phyloP scores from a whole-genome alignment of 1,140 invertebrate genomes.

The Drosophila suzukii region DNA sequence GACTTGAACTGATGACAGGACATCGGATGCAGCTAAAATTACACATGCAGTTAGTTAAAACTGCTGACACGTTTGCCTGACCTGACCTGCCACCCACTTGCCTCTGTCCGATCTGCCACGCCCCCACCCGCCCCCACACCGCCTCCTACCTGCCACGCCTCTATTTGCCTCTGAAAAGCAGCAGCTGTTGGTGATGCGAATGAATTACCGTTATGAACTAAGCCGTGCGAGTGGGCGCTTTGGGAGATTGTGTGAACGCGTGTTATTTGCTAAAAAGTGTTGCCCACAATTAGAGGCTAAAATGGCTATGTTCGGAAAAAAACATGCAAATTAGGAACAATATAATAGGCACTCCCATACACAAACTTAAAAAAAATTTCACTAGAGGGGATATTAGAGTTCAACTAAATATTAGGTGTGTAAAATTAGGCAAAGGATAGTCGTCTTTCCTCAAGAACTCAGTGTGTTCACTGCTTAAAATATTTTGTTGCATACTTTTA shows the following conservation, averaged over 20 bases:
- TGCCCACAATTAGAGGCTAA: not conserved
- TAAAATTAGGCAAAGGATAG: too few species aligned
- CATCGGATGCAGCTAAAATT: slow-evolving; percentile 66
- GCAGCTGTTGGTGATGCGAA: slow-evolving; percentile 54
- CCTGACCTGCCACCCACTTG: slow-evolving; percentile 7
- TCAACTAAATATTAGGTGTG: not conserved
- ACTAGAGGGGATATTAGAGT: not conserved
- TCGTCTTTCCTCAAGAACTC: too few species aligned
- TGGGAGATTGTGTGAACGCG: slow-evolving; percentile 19
- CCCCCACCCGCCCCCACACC: not conserved
- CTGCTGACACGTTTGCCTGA: slow-evolving; percentile 61
- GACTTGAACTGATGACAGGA: slow-evolving; percentile 67
- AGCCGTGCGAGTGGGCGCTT: slow-evolving; percentile 40
- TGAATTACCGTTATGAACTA: slow-evolving; percentile 65
- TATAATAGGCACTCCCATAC: too few species aligned
- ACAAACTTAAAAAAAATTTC: not conserved
- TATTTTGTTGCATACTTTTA: too few species aligned
- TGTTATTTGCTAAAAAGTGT: slow-evolving; percentile 1
- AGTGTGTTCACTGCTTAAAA: too few species aligned
- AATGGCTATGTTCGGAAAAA: not conserved
- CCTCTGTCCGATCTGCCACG: not conserved
- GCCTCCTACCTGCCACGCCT: not conserved
- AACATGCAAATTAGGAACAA: too few species aligned
- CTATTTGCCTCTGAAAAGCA: slow-evolving; percentile 1
- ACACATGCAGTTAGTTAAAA: slow-evolving; percentile 55